Conservation (phyloP, 2,797 vertebrate species). For the Periparus ater region DNA sequence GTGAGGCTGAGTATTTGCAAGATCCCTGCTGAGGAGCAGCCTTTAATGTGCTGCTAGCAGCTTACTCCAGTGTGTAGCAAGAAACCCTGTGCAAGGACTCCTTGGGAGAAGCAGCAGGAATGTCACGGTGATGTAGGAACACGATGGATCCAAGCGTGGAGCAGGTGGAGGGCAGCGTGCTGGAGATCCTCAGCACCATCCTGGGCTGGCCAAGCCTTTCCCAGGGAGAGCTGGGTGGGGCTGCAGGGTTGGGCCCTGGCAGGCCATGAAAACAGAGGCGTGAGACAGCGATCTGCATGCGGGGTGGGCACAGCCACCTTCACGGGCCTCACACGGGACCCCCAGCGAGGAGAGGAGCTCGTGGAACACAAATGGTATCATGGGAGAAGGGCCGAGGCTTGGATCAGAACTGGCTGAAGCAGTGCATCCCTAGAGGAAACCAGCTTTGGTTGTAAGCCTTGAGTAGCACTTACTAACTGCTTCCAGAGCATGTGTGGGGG, state of each 20-base stretch:
- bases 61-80: not conserved
- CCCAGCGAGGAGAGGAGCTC: not conserved
- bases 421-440: conserved; percentile 11
- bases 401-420: not conserved
- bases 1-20: not conserved
- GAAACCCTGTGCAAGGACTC: not conserved
- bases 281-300: not conserved
- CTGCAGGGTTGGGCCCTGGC: not conserved
- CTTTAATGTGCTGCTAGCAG: not conserved
- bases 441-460: not conserved
- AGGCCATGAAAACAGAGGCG: not conserved
- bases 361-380: fast-evolving
- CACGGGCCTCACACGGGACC: fast-evolving
- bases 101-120: not conserved
- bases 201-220: not conserved
- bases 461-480: conserved; percentile 11
- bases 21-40: not conserved
- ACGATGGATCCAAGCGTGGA: fast-evolving
- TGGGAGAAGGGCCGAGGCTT: not conserved
- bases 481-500: conserved; percentile 15
- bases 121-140: not conserved
- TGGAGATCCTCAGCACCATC: not conserved
- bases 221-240: not conserved
- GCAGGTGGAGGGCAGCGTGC: not conserved
- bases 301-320: not conserved